Percentiles rank a stretch among this genome's conserved stretches.
phyloP scores from a whole-genome alignment of 1,140 invertebrate genomes.

The Eupristina koningsbergeri region DNA sequence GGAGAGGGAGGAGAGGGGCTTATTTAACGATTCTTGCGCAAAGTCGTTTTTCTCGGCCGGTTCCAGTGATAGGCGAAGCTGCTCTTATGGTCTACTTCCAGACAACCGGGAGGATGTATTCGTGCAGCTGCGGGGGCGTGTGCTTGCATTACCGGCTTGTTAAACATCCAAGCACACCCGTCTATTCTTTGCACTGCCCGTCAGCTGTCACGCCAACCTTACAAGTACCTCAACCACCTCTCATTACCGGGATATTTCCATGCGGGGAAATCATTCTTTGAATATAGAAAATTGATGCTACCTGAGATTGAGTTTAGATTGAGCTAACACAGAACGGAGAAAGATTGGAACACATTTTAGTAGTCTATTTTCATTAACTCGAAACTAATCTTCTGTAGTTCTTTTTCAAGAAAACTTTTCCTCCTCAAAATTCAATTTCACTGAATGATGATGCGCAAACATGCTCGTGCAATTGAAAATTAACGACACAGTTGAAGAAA shows the following conservation, averaged over 20 bases:
- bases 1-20: neutral
- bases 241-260: too few relatives aligned
- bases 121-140: neutral
- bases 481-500: too few relatives aligned
- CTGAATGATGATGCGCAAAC: too few relatives aligned
- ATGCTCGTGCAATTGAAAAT: too few relatives aligned
- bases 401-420: too few relatives aligned
- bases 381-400: too few relatives aligned
- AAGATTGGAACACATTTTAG: too few relatives aligned
- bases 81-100: constrained; percentile 54
- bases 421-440: too few relatives aligned
- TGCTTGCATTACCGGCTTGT: constrained; percentile 52
- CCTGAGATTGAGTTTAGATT: neutral
- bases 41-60: constrained; percentile 32
- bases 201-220: constrained; percentile 64
- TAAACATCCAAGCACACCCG: constrained; percentile 49
- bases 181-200: constrained; percentile 57
- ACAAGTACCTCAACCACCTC: too few relatives aligned
- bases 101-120: constrained; percentile 24
- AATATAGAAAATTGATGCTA: neutral
- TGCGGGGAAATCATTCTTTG: too few relatives aligned
- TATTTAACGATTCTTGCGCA: constrained; percentile 40
- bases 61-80: constrained; percentile 20
- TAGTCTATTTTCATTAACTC: too few relatives aligned
- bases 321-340: neutral